Evolutionary conservation across 2,888 invertebrate genomes (phyloP), one percentile per base, ranked within the genome.

Genomic region (Calliphora vomitoria): DNA sequence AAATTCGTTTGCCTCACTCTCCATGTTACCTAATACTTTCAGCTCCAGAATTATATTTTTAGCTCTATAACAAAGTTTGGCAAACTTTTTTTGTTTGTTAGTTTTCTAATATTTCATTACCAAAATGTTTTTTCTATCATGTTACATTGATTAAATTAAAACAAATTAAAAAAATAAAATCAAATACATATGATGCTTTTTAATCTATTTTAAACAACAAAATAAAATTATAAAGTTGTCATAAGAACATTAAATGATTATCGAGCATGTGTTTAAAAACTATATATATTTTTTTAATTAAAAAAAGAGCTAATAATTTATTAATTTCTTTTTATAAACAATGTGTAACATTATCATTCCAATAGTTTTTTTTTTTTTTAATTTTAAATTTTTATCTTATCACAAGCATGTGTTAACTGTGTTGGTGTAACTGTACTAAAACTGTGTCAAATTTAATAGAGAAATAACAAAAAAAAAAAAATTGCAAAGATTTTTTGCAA

Each of bases 391-490:
- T 20, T 44, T 66, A 66, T 66, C 66, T 66, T 66, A 66, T 66
- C 66, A 44, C 5, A 18, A 41, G 8, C 11, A 62, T 5, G 3
- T 35, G 8, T n/a, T 62, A n/a, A n/a, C 35, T 38, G 8, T 18
- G 11, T 4, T 38, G 8, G 11, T 41, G 38, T 64, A 60, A 15
- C 31, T 64, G 35, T 64, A 58, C 8, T 41, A 41, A 38, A 64
- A 64, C 64, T 64, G 41, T 64, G 64, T 44, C 66, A 66, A 38
- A 20, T 66, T 58, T 58, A 25, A 58, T 58, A 25, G 25, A 13
- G n/a, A 5, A 13, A 58, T 5, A 31, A 4, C 58, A 31, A 58
- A 25, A 25, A 1, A 25, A 18, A 0, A 55, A 20, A 8, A 18
- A 6, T 58, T 58, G 25, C 58, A 58, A 58, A 58, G 11, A 55